Percentiles rank a stretch among this genome's conserved stretches.
Evolutionary conservation across 1,140 invertebrate genomes (phyloP).

Genomic region (Tribolium castaneum): DNA sequence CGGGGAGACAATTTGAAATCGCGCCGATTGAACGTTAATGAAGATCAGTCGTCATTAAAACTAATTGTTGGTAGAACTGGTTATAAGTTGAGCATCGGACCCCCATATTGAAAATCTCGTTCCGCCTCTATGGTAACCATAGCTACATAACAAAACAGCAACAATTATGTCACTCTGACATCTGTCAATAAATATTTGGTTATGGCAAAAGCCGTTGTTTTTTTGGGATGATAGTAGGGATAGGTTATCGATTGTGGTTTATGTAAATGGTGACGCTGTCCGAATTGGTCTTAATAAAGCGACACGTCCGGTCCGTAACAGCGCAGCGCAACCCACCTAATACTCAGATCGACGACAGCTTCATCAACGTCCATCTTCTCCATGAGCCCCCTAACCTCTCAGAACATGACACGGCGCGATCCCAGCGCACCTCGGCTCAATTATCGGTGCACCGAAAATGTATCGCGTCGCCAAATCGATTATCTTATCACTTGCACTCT

Average conservation of each 20-base stretch:
- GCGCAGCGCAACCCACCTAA: conserved; percentile 69
- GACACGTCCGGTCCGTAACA: conserved; percentile 12
- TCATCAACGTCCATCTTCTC: conserved; percentile 74
- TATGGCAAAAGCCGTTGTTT: neutral
- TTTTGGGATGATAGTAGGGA: neutral
- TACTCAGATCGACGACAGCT: conserved; percentile 76
- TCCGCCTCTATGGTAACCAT: conserved; percentile 17
- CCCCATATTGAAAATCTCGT: neutral
- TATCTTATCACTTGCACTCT: conserved; percentile 56
- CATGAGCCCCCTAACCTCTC: conserved; percentile 58
- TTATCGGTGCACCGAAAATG: conserved; percentile 62
- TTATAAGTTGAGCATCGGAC: neutral
- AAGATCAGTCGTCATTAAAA: neutral
- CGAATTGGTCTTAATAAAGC: conserved; percentile 8
- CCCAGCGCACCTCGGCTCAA: conserved; percentile 58
- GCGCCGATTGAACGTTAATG: neutral
- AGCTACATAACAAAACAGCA: conserved; percentile 15
- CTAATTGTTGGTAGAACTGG: neutral
- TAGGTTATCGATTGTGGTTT: conserved; percentile 21
- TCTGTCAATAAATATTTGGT: neutral
- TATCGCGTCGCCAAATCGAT: conserved; percentile 65
- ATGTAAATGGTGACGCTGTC: conserved; percentile 21
- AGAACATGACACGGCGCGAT: conserved; percentile 53
- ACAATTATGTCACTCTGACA: conserved; percentile 8
- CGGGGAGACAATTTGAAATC: neutral